Base-by-base conservation (phyloP, 2,113 vertebrate species). In the Oreotrochilus melanogaster region DNA sequence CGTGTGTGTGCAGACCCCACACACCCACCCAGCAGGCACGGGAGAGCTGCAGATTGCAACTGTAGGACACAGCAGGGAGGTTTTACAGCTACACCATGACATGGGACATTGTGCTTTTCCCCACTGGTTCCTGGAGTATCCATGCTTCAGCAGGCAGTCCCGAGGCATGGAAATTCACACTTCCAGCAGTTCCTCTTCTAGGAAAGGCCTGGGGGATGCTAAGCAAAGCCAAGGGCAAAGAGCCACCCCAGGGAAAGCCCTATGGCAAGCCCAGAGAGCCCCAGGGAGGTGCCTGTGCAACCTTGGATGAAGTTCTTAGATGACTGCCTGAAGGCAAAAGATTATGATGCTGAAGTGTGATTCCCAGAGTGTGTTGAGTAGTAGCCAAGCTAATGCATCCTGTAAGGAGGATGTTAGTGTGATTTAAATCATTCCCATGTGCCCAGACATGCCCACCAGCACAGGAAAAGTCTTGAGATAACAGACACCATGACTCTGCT, bases 271-370 rank as follows among this genome's bases (percentile, higher is more conserved):
- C n/a, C 28, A n/a, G 60, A 23, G 43, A 71, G 14, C 37, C 15
- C 60, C 62, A 37, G 10, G 54, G 22, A 76, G 31, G 37, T 42
- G 30, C 15, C 35, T 1, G 0, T 0, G 0, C 16, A 23, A 60
- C 6, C 35, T 8, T 54, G 42, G n/a, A 42, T 84, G 62, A 11
- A 42, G 51, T 43, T 64, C 45, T 61, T 43, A 13, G 18, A 5
- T 65, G 0, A 2, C 33, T 61, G 51, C 10, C n/a, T 50, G 69
- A 78, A 28, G 50, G 31, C 11, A 37, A 9, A 19, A 60, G 25
- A 37, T 30, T 74, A 14, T 12, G 25, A 56, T 50, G 60, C 60
- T 47, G 56, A 76, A 45, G 35, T 23, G 51, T 0, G 1, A 62
- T 62, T 84, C 13, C 43, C 65, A 81, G 37, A 84, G 42, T 16